Conservation (phyloP, 2,113 vertebrate genomes). For the Antechinus stuartii region DNA sequence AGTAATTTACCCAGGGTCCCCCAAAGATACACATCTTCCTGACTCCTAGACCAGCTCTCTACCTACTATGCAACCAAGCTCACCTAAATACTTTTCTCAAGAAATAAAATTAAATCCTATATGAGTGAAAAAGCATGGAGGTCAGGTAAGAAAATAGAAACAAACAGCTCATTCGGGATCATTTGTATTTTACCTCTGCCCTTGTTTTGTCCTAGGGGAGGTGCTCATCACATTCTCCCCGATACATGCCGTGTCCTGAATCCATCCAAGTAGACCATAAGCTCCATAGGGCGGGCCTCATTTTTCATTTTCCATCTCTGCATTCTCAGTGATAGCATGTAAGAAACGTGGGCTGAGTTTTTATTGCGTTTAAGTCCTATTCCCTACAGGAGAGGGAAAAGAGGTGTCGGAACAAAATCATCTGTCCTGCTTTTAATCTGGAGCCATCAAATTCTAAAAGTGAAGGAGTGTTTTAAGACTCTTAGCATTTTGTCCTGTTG, state of each 20-base stretch:
- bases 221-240: background rate
- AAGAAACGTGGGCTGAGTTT: background rate
- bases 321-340: background rate
- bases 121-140: background rate
- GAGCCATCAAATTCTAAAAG: background rate
- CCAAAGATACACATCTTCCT: background rate
- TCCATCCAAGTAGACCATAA: background rate
- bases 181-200: background rate
- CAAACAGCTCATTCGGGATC: background rate
- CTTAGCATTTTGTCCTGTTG: background rate
- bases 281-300: background rate
- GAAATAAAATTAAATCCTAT: background rate
- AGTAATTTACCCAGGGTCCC: background rate
- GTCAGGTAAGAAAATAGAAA: background rate
- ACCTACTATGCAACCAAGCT: background rate
- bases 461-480: background rate
- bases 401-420: background rate
- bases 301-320: background rate
- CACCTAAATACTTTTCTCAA: background rate
- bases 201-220: conserved; percentile 38
- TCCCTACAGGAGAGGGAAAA: background rate
- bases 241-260: background rate
- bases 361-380: background rate
- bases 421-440: background rate
- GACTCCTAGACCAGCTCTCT: background rate